These are phyloP conservation scores for Anolis apletophallus DNA, from an alignment of 2,797 vertebrate genomes.

Conservation along the genomic window DNA sequence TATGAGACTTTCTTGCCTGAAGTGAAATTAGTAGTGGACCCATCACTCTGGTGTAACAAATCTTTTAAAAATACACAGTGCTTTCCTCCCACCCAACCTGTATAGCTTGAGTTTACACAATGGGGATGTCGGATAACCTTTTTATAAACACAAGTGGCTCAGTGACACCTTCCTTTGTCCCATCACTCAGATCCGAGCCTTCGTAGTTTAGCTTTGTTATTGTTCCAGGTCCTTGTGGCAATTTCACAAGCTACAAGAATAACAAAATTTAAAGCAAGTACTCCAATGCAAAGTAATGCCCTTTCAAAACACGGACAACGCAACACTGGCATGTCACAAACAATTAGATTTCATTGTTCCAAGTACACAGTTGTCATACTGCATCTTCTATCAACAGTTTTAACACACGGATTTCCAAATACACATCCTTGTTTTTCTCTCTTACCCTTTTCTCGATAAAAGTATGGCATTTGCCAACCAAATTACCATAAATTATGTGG, in stretches of 20 bases:
- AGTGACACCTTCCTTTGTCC: background rate
- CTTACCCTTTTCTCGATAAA: background rate
- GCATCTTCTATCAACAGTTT: background rate
- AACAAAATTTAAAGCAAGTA: background rate
- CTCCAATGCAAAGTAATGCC: background rate
- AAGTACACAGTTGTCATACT: background rate
- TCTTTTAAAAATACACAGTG: background rate
- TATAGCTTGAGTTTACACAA: background rate
- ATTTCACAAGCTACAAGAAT: background rate
- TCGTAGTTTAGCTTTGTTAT: background rate
- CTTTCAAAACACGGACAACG: background rate
- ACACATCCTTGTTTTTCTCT: background rate
- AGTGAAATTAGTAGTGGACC: background rate
- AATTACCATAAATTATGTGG: background rate
- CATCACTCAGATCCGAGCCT: background rate
- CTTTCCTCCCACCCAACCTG: background rate
- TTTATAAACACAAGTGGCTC: background rate
- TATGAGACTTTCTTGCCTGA: background rate
- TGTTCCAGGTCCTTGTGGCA: background rate
- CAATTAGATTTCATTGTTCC: background rate
- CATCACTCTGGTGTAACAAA: background rate
- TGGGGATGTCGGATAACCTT: background rate
- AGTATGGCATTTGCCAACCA: background rate
- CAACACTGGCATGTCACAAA: slow-evolving; percentile 1
- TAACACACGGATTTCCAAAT: background rate